Conservation (phyloP, 2,888 invertebrate species). For the Beris morrisii region DNA sequence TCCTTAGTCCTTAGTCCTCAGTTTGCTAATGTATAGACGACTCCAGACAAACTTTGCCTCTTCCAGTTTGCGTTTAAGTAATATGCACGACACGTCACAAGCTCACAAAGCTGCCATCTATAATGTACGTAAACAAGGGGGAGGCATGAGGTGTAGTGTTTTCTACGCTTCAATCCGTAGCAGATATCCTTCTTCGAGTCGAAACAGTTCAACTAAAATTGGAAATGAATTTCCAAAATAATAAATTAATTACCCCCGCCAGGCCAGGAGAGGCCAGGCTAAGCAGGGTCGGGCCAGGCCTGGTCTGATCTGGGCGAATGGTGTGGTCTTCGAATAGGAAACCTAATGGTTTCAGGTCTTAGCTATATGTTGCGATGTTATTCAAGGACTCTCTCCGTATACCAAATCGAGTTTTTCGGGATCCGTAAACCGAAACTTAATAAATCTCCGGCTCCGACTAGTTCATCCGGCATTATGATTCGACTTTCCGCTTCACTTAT, state of each 20-base stretch:
- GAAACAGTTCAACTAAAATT: conserved; percentile 29
- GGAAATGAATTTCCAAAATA: conserved; percentile 35
- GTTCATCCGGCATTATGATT: conserved; percentile 34
- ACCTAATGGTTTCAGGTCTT: conserved; percentile 8
- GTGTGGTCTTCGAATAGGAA: conserved; percentile 7
- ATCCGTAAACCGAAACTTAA: conserved; percentile 28
- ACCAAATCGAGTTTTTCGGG: conserved; percentile 7
- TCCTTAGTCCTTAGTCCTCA: background rate
- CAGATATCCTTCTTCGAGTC: background rate
- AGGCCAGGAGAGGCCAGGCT: too few species aligned
- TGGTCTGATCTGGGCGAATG: conserved; percentile 1
- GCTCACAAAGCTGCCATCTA: conserved; percentile 3
- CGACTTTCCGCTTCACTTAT: conserved; percentile 35
- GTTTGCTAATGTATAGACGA: conserved; percentile 15
- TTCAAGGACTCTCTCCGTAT: background rate
- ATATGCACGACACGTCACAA: conserved; percentile 33
- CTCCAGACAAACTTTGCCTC: conserved; percentile 13
- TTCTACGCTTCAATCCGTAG: conserved; percentile 11
- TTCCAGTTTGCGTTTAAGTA: conserved; percentile 27
- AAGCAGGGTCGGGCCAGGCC: too few species aligned
- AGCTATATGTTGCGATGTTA: background rate
- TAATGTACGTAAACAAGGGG: conserved; percentile 3
- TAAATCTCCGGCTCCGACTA: conserved; percentile 29
- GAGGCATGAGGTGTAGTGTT: background rate
- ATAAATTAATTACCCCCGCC: conserved; percentile 33